These are phyloP conservation scores for Peromyscus leucopus DNA, from an alignment of 2,113 vertebrate species.

Conservation along the genomic window DNA sequence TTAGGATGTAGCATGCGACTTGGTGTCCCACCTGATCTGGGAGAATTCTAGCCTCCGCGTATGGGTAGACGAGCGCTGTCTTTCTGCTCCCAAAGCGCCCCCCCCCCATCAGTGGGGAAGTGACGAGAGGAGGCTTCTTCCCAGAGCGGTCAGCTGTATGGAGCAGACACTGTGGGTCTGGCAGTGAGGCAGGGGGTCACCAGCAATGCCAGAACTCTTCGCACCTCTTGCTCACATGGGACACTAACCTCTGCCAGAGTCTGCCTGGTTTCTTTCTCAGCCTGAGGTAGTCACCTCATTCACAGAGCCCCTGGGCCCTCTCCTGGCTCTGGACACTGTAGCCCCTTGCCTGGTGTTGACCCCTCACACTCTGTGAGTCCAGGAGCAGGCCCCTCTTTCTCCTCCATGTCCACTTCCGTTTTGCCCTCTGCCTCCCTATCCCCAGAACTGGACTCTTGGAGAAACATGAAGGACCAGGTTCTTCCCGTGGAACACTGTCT, in stretches of 20 bases:
- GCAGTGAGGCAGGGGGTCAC: background rate
- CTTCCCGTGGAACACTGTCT: background rate
- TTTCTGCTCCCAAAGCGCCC: background rate
- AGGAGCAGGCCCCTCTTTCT: background rate
- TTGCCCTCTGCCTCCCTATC: background rate
- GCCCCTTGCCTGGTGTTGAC: accelerated
- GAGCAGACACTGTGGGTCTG: background rate
- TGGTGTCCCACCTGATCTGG: background rate
- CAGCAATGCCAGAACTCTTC: background rate
- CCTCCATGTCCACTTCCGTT: background rate
- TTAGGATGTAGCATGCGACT: background rate
- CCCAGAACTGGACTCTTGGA: background rate
- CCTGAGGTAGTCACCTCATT: background rate
- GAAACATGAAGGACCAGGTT: background rate
- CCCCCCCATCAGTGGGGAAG: background rate
- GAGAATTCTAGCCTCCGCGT: background rate
- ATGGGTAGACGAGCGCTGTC: accelerated
- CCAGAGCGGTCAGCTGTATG: background rate
- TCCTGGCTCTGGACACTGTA: background rate
- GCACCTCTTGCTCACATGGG: background rate
- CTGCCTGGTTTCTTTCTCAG: background rate
- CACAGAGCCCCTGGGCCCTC: background rate
- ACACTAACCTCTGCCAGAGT: background rate
- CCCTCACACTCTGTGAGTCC: background rate
- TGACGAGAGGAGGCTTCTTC: background rate